phyloP scores from a whole-genome alignment of 2,888 invertebrate species.

The Polietes domitor region DNA sequence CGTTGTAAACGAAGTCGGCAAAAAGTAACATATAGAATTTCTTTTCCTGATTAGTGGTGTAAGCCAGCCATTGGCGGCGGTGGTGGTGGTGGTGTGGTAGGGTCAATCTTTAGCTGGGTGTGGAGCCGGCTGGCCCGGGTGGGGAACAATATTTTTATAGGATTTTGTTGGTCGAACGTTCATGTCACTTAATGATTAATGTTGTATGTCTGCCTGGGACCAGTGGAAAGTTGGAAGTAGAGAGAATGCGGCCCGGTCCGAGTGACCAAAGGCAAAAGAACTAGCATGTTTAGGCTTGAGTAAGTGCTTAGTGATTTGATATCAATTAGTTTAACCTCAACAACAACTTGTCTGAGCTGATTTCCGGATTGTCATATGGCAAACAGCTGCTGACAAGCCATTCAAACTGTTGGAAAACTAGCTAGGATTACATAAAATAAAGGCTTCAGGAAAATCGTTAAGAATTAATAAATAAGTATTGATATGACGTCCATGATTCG shows the following conservation, averaged over 20 bases:
- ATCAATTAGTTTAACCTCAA: not conserved
- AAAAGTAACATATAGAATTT: slow-evolving; percentile 46
- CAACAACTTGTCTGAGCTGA: not conserved
- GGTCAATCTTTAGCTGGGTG: slow-evolving; percentile 52
- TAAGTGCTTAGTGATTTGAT: slow-evolving; percentile 19
- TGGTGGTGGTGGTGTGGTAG: slow-evolving; percentile 29
- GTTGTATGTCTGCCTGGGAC: not conserved
- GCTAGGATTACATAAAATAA: no score
- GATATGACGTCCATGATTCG: no score
- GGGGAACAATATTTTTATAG: slow-evolving; percentile 42
- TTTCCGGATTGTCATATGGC: not conserved
- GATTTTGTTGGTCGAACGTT: slow-evolving; percentile 34
- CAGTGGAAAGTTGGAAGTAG: no score
- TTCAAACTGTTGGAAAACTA: no score
- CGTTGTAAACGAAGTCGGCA: slow-evolving; percentile 29
- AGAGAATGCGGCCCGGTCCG: no score
- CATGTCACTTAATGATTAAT: slow-evolving; percentile 49
- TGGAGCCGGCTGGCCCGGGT: not conserved
- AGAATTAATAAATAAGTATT: no score
- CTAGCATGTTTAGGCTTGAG: not conserved
- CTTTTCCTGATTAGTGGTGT: slow-evolving; percentile 59
- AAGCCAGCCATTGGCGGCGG: slow-evolving; percentile 24
- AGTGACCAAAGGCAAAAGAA: not conserved
- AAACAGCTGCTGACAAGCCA: no score
- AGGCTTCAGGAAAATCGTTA: no score